Conservation (phyloP, 2,113 vertebrate species). For the Alligator mississippiensis region DNA sequence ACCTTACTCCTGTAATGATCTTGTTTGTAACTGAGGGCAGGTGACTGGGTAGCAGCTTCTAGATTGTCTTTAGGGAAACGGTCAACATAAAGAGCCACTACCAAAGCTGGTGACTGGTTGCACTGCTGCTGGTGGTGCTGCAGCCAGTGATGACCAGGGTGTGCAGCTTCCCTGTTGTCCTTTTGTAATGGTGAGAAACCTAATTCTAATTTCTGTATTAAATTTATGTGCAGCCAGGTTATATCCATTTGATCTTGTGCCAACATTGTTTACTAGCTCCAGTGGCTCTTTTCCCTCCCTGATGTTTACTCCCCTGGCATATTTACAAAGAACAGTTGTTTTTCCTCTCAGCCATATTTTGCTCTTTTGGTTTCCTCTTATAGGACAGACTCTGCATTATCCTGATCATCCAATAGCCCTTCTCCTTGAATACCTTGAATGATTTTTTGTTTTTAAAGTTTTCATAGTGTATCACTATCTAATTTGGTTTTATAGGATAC, state of each 20-base stretch:
- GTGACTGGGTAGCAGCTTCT: no score
- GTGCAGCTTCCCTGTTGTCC: no score
- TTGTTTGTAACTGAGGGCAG: no score
- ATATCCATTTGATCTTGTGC: not conserved
- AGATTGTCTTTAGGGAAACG: no score
- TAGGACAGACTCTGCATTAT: accelerated
- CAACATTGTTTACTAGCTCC: not conserved
- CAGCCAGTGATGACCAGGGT: no score
- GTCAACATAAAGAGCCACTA: no score
- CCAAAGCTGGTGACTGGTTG: no score
- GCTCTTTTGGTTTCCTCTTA: not conserved
- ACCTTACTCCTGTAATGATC: not conserved
- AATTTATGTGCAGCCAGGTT: not conserved
- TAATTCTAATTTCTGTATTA: not conserved
- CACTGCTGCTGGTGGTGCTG: no score
- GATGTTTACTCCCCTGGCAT: not conserved
- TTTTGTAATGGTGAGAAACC: not conserved
- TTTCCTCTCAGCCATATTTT: not conserved
- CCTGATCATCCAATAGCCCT: not conserved
- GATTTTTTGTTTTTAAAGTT: no score
- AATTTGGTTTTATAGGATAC: not conserved
- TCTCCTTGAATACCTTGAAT: not conserved
- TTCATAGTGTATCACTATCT: no score
- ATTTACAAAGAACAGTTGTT: not conserved
- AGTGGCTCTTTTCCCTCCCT: not conserved